A percentile compares a stretch with the other conserved stretches of the same genome.
These are phyloP conservation scores for Drosophila tristis DNA, from an alignment of 1,140 invertebrate species.

Conservation along the genomic window DNA sequence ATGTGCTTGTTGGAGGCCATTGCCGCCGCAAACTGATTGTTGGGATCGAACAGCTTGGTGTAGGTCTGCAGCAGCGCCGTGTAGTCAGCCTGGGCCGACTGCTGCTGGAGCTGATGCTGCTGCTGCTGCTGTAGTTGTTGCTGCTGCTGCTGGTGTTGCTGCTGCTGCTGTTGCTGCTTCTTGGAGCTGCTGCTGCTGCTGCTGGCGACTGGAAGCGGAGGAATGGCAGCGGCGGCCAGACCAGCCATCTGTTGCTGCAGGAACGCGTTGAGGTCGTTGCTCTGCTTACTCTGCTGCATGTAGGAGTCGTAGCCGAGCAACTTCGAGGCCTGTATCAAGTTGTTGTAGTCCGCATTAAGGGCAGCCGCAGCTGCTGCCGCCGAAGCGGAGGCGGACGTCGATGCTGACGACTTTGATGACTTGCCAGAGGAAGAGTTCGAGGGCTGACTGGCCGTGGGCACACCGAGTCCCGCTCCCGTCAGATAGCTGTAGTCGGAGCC, in stretches of 20 bases:
- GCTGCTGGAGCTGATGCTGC: slow-evolving; percentile 46
- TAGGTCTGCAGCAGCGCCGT: slow-evolving; percentile 77
- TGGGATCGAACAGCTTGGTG: slow-evolving; percentile 78
- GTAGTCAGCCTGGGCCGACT: slow-evolving; percentile 69
- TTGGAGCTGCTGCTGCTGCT: slow-evolving; percentile 33
- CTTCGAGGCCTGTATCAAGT: slow-evolving; percentile 79
- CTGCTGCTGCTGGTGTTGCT: slow-evolving; percentile 47
- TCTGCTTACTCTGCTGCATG: slow-evolving; percentile 77
- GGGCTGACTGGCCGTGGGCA: slow-evolving; percentile 28
- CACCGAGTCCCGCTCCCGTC: slow-evolving; percentile 53
- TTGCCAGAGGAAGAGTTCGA: slow-evolving; percentile 55
- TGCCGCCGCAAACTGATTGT: slow-evolving; percentile 70
- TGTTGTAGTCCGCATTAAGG: slow-evolving; percentile 76
- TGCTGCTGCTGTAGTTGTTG: slow-evolving; percentile 47
- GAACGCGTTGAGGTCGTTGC: slow-evolving; percentile 75
- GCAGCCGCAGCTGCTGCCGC: slow-evolving; percentile 71
- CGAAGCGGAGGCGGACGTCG: slow-evolving; percentile 34
- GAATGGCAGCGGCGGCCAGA: slow-evolving; percentile 67
- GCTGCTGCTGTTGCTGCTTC: slow-evolving; percentile 47
- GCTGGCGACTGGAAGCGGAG: slow-evolving; percentile 36
- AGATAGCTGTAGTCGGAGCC: slow-evolving; percentile 76
- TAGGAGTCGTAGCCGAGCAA: slow-evolving; percentile 80
- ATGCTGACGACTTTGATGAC: slow-evolving; percentile 57
- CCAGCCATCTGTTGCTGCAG: slow-evolving; percentile 81
- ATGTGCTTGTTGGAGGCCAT: slow-evolving; percentile 60